Evolutionary conservation across 2,113 vertebrate genomes (phyloP), one percentile per base, ranked within the genome.

Genomic region (Bucco capensis): DNA sequence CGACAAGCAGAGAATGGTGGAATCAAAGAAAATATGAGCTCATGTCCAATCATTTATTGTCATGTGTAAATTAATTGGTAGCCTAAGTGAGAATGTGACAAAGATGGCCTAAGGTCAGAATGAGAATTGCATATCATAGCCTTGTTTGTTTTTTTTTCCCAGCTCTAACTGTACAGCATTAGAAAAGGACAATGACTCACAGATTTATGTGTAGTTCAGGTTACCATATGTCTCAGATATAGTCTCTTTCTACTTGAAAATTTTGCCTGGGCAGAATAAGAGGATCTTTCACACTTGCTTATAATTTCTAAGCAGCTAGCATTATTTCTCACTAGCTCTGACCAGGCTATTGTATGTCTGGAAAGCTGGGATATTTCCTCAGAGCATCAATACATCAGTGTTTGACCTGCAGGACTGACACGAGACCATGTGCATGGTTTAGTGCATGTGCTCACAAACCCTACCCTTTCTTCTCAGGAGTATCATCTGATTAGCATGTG

Each of bases 1-100:
- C 64, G 71, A 64, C 71, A 83, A 73, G 50, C 42, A 79, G 78
- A 90, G 93, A 90, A 61, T 28, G 31, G 67, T 54, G 14, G 31
- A 86, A 90, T 69, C 44, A 44, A 92, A 76, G 66, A 93, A 96
- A 79, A 92, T 73, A 88, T 2, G 30, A 90, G 56, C 27, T 84
- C 38, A 11, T 47, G 50, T 75, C 83, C 15, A 9, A 31, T 65
- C 23, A 62, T 73, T 87, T 93, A 82, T 51, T 70, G 74, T 54
- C 2, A 0, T 3, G 35, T 66, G 70, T 79, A 89, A 92, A 73
- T 90, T 90, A 73, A 38, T 22, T 27, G 44, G 54, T 89, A 86
- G 78, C 42, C 46, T 71, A 69, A 84, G 51, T 28, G 40, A 88
- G 66, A 93, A 51, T 67, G 50, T 90, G 66, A 92, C 61, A 90